Base-by-base conservation (phyloP, 1,140 invertebrate genomes). In the Aethina tumida region DNA sequence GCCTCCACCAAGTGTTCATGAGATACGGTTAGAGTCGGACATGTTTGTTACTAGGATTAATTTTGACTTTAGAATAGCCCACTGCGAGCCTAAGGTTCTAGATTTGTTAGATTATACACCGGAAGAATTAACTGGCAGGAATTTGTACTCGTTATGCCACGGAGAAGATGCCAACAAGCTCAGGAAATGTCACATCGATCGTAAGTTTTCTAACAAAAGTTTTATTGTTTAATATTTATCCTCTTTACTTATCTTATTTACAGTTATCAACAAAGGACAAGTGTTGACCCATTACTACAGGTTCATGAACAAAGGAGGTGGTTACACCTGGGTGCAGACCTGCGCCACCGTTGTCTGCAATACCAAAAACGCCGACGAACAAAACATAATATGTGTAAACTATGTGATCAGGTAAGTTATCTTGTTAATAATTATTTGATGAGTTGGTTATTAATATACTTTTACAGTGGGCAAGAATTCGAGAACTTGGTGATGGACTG, bases 21-120 rank as follows among this genome's bases (percentile, higher is more conserved):
- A 98, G 70, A 91, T 97, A 35, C 75, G 92, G 35, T 72, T 98
- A 36, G 93, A 97, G 65, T 79, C 83, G 16, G 92, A 96, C 57
- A 95, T 95, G 84, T 97, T 98, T 64, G 92, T 97, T 47, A 96
- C 89, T 24, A 77, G 92, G 52, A 84, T 97, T 44, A 92, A 83
- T 58, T 93, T 97, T 50, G 89, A 97, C 64, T 93, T 97, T 64
- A 79, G 84, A 67, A 86, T 98, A 71, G 85, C 89, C 30, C 93
- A 97, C 62, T 97, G 92, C 60, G 94, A 97, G 65, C 92, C 92
- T 50, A 95, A 93, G 68, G 86, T 97, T 10, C 82, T 86, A 8
- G 92, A 97, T 49, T 66, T 97, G 40, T 67, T 97, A 48, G 92
- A 96, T 56, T 95, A 96, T 59, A 79, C 81, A 0, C 77, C 89